Evolutionary conservation across 2,888 invertebrate species (phyloP), one percentile per base, ranked within the genome.

Genomic region (Oscheius sp.): DNA sequence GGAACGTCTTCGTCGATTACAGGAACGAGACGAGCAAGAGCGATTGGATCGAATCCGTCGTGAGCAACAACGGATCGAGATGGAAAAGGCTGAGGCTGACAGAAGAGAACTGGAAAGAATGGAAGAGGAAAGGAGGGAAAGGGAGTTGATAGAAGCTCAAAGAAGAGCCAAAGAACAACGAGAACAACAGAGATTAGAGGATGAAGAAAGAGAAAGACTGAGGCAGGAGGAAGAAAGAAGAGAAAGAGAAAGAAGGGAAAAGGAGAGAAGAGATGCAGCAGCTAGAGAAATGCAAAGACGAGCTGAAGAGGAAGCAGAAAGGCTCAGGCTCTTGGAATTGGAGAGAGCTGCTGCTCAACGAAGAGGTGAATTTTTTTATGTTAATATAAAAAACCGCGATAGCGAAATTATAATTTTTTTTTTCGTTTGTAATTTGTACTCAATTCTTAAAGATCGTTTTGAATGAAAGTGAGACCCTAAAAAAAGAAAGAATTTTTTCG

Each of bases 1-100:
- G 41, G 84, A 84, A 63, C 64, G 80, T 20, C 70, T 73, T 44
- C 71, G 81, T 14, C 67, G 74, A 38, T 73, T 71, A 24, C 76
- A 80, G 54, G 80, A 80, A 41, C 65, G 74, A 45, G 76, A 77
- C n/a, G 84, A 84, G 65, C 68, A 69, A 6, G 83, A 84, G 32
- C 72, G 83, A 22, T 56, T 84, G 24, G 84, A 84, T 50, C 62
- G 76, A 36, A 74, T 83, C 45, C 77, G 84, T n/a, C 63, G 76
- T 0, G 84, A 84, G 44, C 81, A 85, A 66, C 81, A 85, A 65
- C 66, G 83, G 41, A 77, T 80, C 36, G 83, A 82, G 57, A 70
- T 76, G 70, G 83, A 83, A 67, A 68, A 75, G 62, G 70, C 70
- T 20, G 80, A 80, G 45, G 77, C 73, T 22, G 78, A 78, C 3